phyloP scores from a whole-genome alignment of 2,888 invertebrate species.

The Drosophila anceps region DNA sequence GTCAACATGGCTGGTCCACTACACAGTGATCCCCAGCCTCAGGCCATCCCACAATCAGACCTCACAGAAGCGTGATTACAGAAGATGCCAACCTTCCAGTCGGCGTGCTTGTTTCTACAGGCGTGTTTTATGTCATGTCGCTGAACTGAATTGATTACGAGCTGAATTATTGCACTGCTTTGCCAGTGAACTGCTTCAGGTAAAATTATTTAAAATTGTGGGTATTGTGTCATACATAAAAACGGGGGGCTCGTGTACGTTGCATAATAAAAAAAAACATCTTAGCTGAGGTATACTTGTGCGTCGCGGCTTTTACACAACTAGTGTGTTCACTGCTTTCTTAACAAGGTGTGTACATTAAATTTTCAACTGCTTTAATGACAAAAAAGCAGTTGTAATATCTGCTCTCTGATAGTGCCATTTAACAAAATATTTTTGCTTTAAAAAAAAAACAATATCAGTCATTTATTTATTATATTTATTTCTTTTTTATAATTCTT shows the following conservation, averaged over 20 bases:
- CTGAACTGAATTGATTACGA: neutral
- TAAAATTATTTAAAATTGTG: neutral
- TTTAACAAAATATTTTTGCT: neutral
- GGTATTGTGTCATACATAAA: neutral
- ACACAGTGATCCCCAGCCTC: conserved; percentile 92
- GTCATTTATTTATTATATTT: neutral
- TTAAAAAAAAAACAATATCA: neutral
- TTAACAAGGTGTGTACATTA: neutral
- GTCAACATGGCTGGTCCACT: conserved; percentile 90
- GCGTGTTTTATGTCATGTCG: neutral
- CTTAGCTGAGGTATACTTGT: too few species aligned
- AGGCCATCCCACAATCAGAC: conserved; percentile 96
- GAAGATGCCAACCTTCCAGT: conserved; percentile 99
- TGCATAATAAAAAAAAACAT: too few species aligned
- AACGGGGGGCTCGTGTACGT: too few species aligned
- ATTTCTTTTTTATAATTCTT: neutral
- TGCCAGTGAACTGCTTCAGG: conserved; percentile 1
- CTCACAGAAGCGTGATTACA: conserved; percentile 99
- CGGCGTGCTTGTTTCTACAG: conserved; percentile 28
- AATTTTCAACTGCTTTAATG: neutral
- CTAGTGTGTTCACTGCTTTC: neutral
- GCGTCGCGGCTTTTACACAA: neutral
- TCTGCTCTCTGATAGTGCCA: neutral
- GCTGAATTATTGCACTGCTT: conserved; percentile 10
- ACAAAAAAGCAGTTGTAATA: neutral